Percentiles rank a stretch among this genome's conserved stretches.
Evolutionary conservation across 1,140 invertebrate genomes (phyloP).

Genomic region (Stegodyphus mimosarum): DNA sequence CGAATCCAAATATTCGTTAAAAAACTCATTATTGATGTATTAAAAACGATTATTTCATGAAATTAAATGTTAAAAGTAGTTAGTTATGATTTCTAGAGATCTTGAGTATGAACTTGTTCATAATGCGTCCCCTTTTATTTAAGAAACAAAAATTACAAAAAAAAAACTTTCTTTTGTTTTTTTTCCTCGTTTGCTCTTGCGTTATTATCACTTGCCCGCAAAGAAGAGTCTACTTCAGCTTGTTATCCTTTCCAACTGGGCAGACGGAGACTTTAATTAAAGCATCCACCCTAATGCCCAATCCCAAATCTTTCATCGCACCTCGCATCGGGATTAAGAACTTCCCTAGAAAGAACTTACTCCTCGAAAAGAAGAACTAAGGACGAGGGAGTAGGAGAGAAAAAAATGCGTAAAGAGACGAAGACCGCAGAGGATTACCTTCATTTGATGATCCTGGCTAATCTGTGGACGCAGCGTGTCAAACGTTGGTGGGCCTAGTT

Average conservation of each 20-base stretch:
- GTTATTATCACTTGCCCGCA: not conserved
- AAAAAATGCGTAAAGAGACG: not conserved
- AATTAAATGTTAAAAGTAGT: too few species aligned
- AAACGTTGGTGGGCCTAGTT: conserved; percentile 45
- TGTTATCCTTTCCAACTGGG: conserved; percentile 26
- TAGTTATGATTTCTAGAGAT: too few species aligned
- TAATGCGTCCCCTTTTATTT: too few species aligned
- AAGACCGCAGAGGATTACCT: conserved; percentile 52
- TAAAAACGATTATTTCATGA: too few species aligned
- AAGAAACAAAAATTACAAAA: too few species aligned
- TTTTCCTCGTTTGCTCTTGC: too few species aligned
- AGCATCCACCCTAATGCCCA: conserved; percentile 35
- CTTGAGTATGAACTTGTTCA: too few species aligned
- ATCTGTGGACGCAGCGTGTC: conserved; percentile 42
- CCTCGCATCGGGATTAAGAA: conserved; percentile 50
- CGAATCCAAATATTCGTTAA: too few species aligned
- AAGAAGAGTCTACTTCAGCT: conserved; percentile 5
- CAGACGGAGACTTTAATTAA: conserved; percentile 50
- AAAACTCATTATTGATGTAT: too few species aligned
- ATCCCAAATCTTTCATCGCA: conserved; percentile 59
- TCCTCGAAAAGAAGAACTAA: conserved; percentile 24
- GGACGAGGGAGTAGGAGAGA: not conserved
- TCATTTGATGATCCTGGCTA: conserved; percentile 58
- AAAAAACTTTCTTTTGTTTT: too few species aligned
- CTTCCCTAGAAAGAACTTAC: conserved; percentile 21